Evolutionary conservation across 1,140 invertebrate species (phyloP).

Genomic region (Drosophila sp.): DNA sequence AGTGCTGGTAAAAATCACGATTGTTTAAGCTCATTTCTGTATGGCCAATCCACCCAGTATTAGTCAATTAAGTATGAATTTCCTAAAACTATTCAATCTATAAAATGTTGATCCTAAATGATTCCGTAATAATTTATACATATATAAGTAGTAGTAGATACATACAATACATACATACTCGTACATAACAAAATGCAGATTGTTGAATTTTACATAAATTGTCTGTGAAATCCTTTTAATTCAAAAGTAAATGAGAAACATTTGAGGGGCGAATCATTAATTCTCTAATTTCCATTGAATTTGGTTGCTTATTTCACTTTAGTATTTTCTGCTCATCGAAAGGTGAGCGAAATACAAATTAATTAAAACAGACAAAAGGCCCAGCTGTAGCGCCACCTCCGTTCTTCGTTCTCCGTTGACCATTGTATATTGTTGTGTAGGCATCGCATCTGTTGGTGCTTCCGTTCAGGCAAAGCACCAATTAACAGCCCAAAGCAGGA

Average conservation of each 20-base stretch:
- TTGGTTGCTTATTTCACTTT: constrained; percentile 14
- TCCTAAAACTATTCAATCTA: too few species aligned
- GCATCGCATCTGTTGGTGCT: constrained; percentile 51
- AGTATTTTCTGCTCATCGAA: constrained; percentile 26
- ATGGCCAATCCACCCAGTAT: too few species aligned
- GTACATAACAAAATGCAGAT: not conserved
- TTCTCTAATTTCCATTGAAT: constrained; percentile 38
- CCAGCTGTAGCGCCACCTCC: not conserved
- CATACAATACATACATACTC: too few species aligned
- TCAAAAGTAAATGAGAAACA: constrained; percentile 15
- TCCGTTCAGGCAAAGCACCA: constrained; percentile 47
- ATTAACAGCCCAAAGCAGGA: constrained; percentile 52
- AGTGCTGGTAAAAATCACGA: too few species aligned
- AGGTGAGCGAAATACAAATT: constrained; percentile 77
- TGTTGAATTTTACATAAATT: not conserved
- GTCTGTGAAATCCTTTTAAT: constrained; percentile 17
- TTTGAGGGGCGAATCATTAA: constrained; percentile 36
- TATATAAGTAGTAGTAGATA: too few species aligned
- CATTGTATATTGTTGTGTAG: constrained; percentile 45
- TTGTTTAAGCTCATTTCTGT: too few species aligned
- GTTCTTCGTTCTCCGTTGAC: constrained; percentile 1
- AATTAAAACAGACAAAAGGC: constrained; percentile 71
- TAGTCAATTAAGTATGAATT: too few species aligned
- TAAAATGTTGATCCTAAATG: too few species aligned
- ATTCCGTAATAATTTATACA: too few species aligned